These are phyloP conservation scores for Campoplex nolae DNA, from an alignment of 2,888 invertebrate species.

Conservation along the genomic window DNA sequence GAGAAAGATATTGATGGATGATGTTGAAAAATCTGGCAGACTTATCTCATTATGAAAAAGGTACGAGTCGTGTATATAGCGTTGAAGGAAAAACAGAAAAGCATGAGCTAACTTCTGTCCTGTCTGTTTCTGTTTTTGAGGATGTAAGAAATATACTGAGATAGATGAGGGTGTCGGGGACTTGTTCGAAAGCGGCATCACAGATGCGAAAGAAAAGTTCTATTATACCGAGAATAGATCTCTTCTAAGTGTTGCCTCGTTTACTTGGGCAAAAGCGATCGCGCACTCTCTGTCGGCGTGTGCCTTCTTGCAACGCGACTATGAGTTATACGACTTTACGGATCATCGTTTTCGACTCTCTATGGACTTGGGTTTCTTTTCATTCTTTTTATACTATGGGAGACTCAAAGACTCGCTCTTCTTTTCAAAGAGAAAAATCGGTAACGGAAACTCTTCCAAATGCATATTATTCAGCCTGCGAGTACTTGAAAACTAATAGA, in stretches of 20 bases:
- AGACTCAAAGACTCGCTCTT: background rate
- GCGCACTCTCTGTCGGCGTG: constrained; percentile 54
- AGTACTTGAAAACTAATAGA: background rate
- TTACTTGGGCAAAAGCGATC: constrained; percentile 51
- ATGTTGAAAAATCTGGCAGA: constrained; percentile 20
- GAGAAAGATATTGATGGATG: constrained; percentile 35
- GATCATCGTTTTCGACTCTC: constrained; percentile 28
- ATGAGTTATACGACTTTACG: constrained; percentile 64
- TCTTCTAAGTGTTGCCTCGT: constrained; percentile 43
- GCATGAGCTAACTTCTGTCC: constrained; percentile 40
- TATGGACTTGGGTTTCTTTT: constrained; percentile 16
- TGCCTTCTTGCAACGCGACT: constrained; percentile 37
- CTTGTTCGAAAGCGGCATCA: constrained; percentile 35
- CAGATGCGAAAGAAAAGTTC: constrained; percentile 54
- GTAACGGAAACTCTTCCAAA: background rate
- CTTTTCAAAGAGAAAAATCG: background rate
- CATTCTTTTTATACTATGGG: constrained; percentile 9
- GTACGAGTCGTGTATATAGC: background rate
- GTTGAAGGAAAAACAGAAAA: background rate
- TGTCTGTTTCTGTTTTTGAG: constrained; percentile 12
- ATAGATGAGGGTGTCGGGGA: constrained; percentile 60
- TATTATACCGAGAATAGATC: constrained; percentile 56
- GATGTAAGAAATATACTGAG: constrained; percentile 54
- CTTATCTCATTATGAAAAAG: constrained; percentile 30
- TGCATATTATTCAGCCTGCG: background rate